Conservation (phyloP, 2,888 invertebrate genomes). For the Glyphotaelius pellucidus region DNA sequence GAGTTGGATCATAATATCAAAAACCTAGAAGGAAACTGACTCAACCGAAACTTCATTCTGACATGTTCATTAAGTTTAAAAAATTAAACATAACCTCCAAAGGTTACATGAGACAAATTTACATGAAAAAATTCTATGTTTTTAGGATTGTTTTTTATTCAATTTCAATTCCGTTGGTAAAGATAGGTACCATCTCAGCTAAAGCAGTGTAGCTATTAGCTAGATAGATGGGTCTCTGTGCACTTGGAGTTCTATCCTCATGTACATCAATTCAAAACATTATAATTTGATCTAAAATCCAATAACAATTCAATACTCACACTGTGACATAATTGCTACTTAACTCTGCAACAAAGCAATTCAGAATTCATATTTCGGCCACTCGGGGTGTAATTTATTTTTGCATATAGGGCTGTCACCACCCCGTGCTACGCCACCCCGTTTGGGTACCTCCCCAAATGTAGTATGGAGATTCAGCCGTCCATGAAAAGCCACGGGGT, state of each 20-base stretch:
- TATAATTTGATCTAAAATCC: background rate
- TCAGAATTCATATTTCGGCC: slow-evolving; percentile 2
- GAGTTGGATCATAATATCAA: too few relatives aligned
- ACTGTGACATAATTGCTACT: slow-evolving; percentile 34
- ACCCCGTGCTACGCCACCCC: background rate
- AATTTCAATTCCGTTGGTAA: too few relatives aligned
- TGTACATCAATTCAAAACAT: background rate
- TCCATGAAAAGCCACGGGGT: slow-evolving; percentile 44
- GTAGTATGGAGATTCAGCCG: slow-evolving; percentile 2
- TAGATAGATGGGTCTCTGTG: background rate
- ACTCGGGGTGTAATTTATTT: slow-evolving; percentile 45
- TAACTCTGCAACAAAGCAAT: slow-evolving; percentile 10
- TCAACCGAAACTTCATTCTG: too few relatives aligned
- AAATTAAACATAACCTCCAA: too few relatives aligned
- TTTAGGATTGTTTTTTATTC: too few relatives aligned
- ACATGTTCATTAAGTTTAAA: too few relatives aligned
- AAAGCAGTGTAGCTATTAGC: too few relatives aligned
- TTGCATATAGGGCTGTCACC: slow-evolving; percentile 39
- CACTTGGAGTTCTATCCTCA: background rate
- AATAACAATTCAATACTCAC: background rate
- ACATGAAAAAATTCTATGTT: too few relatives aligned
- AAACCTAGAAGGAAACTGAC: too few relatives aligned
- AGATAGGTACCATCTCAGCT: too few relatives aligned
- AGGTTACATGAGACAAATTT: too few relatives aligned
- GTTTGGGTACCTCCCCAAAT: slow-evolving; percentile 43